These are phyloP conservation scores for Sus scrofa DNA, from an alignment of 2,113 vertebrate genomes.

Conservation along the genomic window T2T-Sscrofa CM000827.6:65023501-65024000, in stretches of 20 bases:
- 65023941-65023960: constrained; percentile 37
- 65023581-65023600: constrained; percentile 62
- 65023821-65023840: constrained; percentile 87
- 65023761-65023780: constrained; percentile 80
- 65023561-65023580: constrained; percentile 69
- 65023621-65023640: constrained; percentile 82
- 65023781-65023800: constrained; percentile 88
- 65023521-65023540: constrained; percentile 78
- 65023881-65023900: constrained; percentile 76
- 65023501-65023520: constrained; percentile 70
- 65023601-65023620: constrained; percentile 58
- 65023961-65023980: background rate
- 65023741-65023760: constrained; percentile 86
- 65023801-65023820: constrained; percentile 89
- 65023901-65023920: constrained; percentile 48
- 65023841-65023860: constrained; percentile 86
- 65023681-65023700: constrained; percentile 85
- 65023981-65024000: constrained; percentile 13
- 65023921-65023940: constrained; percentile 59
- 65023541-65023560: constrained; percentile 62
- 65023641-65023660: constrained; percentile 86
- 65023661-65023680: constrained; percentile 86
- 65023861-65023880: constrained; percentile 82
- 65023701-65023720: constrained; percentile 78
- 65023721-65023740: constrained; percentile 83